These are phyloP conservation scores for Stenchaetothrips biformis DNA, from an alignment of 2,888 invertebrate genomes.

Conservation along the genomic window DNA sequence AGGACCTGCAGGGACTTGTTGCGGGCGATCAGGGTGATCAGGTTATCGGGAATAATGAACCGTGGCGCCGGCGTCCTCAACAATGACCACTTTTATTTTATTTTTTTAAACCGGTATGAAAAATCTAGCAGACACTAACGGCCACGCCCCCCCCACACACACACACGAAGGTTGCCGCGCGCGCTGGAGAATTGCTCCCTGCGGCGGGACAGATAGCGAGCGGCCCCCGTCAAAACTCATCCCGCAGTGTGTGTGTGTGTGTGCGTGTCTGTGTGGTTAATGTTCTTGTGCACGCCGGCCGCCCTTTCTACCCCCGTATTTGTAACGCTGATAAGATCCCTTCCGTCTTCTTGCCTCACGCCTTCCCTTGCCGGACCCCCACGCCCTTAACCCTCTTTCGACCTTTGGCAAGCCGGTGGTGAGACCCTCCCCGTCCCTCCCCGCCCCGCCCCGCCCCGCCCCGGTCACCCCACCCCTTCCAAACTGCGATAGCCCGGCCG, in stretches of 20 bases:
- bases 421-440: too few species aligned
- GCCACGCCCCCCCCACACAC: too few species aligned
- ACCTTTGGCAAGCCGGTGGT: neutral
- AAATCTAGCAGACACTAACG: too few species aligned
- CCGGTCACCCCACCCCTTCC: neutral
- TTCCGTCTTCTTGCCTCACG: neutral
- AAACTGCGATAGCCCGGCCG: neutral
- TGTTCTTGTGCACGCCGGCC: neutral
- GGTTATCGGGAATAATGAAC: too few species aligned
- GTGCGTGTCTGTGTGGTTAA: neutral
- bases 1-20: too few species aligned
- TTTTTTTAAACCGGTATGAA: too few species aligned
- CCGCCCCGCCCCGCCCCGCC: neutral
- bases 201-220: too few species aligned
- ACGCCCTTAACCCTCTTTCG: constrained; percentile 1
- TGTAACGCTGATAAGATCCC: constrained; percentile 1
- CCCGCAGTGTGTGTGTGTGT: neutral
- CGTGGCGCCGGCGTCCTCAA: too few species aligned
- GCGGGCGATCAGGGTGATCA: too few species aligned
- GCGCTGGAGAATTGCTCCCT: too few species aligned
- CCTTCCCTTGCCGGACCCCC: neutral
- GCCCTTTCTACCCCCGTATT: neutral
- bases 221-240: neutral
- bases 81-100: too few species aligned
- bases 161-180: too few species aligned